Base-by-base conservation (phyloP, 2,113 vertebrate species). In the Caranx melampygus region DNA sequence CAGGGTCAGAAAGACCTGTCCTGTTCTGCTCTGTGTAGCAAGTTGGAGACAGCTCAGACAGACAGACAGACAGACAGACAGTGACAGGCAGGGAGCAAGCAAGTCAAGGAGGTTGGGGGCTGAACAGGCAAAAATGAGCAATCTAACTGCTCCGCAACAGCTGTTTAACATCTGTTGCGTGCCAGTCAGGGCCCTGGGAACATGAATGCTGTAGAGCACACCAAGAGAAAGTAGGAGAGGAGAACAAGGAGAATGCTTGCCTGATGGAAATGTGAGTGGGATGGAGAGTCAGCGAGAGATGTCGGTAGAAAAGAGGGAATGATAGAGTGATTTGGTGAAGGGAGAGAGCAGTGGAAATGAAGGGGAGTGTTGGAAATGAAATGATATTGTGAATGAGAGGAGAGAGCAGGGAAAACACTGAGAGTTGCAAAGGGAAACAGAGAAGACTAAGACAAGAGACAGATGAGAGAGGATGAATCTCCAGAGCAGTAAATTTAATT, bases 401-500 rank as follows among this genome's bases (percentile, higher is more conserved):
- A 55, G 57, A 16, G 21, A 82, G 35, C 1, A 16, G 31, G 37
- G 6, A 16, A 47, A 40, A 26, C 52, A 42, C 52, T 47, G 57
- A 85, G 61, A 35, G 21, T 31, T 16, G 21, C 51, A 26, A 35
- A 61, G 69, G 21, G 58, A 16, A n/a, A 66, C 14, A 45, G 20
- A 47, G 49, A 54, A 8, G 34, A 75, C 44, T 35, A 12, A 65
- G 40, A 35, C 18, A 63, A 55, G 74, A 65, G 37, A 21, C 51
- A 49, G 77, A 75, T 60, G 75, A 78, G 78, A 55, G 79, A 79
- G 87, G 72, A 79, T 71, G 78, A 87, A 54, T 85, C 88, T 92
- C 85, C 63, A 70, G 89, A 92, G 87, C 81, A 63, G 76, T 78
- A 89, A 87, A 94, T 84, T 90, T 92, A 92, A 94, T 93, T 92